Evolutionary conservation across 2,797 vertebrate species (phyloP).

Genomic region (Numenius phaeopus): DNA sequence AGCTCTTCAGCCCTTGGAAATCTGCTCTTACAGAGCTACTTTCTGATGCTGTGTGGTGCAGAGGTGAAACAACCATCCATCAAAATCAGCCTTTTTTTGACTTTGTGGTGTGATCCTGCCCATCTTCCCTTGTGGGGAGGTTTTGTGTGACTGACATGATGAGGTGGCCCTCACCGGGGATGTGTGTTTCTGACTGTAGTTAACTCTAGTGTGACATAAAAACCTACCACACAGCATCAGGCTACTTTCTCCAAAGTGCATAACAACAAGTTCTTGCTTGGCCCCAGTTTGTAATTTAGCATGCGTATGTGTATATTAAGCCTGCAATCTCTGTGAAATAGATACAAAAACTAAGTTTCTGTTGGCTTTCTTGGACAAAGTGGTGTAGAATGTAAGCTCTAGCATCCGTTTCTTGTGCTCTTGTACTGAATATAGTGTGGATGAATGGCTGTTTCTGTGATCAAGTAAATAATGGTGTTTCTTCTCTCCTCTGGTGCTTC

Average conservation of each 20-base stretch:
- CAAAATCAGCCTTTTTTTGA: background rate
- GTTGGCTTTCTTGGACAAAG: background rate
- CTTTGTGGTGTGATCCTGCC: background rate
- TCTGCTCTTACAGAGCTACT: background rate
- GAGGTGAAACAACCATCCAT: background rate
- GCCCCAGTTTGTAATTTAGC: background rate
- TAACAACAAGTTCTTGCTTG: background rate
- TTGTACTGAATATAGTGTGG: background rate
- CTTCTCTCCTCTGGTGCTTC: background rate
- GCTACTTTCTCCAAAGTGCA: background rate
- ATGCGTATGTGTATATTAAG: background rate
- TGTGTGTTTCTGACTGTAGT: background rate
- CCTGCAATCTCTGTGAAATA: background rate
- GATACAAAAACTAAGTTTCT: background rate
- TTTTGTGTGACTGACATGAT: background rate
- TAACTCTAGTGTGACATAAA: background rate
- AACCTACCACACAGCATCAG: background rate
- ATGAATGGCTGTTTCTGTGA: background rate
- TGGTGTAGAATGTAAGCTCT: background rate
- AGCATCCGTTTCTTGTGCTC: background rate
- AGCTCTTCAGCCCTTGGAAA: background rate
- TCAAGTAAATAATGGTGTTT: background rate
- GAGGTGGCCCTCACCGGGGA: background rate
- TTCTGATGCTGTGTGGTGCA: fast-evolving
- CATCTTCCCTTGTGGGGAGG: background rate